These are phyloP conservation scores for Gobio occitaniae DNA, from an alignment of 2,797 vertebrate genomes.

Conservation along the genomic window DNA sequence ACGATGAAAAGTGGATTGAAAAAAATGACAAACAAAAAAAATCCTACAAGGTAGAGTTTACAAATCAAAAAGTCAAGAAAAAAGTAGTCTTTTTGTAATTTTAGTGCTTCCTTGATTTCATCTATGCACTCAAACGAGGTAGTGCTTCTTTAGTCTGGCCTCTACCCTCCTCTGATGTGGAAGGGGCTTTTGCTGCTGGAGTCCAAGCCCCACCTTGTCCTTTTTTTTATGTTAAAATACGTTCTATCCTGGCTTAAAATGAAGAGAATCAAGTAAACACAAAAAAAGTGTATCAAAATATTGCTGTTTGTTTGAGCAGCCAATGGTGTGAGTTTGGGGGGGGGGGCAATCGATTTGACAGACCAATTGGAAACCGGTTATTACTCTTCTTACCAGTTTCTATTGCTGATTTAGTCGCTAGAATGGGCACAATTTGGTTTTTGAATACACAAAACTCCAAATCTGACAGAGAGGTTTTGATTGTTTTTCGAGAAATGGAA, in stretches of 20 bases:
- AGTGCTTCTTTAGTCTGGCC: slow-evolving; percentile 74
- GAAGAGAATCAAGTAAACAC: background rate
- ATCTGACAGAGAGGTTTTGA: background rate
- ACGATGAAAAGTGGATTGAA: slow-evolving; percentile 68
- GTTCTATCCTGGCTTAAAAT: background rate
- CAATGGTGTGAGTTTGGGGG: background rate
- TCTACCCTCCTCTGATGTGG: slow-evolving; percentile 58
- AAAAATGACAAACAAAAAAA: slow-evolving; percentile 72
- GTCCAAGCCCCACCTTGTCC: slow-evolving; percentile 12
- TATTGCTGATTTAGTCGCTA: background rate
- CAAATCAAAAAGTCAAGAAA: slow-evolving; percentile 79
- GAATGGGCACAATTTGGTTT: background rate
- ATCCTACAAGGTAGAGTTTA: slow-evolving; percentile 82
- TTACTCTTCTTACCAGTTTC: background rate
- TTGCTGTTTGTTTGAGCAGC: slow-evolving; percentile 1
- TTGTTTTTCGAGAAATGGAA: slow-evolving; percentile 14
- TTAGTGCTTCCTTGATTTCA: slow-evolving; percentile 99
- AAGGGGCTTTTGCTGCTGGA: slow-evolving; percentile 68
- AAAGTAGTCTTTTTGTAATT: slow-evolving; percentile 79
- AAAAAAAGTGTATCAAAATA: background rate
- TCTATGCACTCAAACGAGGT: slow-evolving; percentile 98
- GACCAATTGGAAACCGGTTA: background rate
- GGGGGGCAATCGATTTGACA: background rate
- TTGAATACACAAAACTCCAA: background rate
- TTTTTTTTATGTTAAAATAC: background rate